Percentiles rank a stretch among this genome's conserved stretches.
Evolutionary conservation across 2,888 invertebrate species (phyloP).

Genomic region (Rosalia funebris): DNA sequence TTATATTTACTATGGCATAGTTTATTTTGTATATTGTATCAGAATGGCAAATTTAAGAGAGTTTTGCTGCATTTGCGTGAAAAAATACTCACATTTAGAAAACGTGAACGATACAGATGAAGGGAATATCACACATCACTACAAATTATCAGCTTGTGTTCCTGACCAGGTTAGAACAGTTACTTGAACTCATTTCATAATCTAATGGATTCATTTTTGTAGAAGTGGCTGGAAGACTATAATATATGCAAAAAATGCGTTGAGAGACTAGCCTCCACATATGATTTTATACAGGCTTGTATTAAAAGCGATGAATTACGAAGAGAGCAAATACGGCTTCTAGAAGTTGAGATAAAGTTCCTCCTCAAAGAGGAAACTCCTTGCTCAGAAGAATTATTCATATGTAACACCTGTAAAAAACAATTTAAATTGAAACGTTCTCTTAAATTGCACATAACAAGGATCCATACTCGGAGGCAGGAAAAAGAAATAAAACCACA

Average conservation of each 20-base stretch:
- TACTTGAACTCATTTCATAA: not conserved
- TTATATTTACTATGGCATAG: conserved; percentile 11
- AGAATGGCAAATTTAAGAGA: conserved; percentile 36
- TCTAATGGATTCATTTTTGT: conserved; percentile 26
- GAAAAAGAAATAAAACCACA: conserved; percentile 20
- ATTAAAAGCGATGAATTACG: conserved; percentile 42
- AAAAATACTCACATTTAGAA: conserved; percentile 32
- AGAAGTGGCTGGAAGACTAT: conserved; percentile 43
- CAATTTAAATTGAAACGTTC: conserved; percentile 46
- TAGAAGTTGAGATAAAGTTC: conserved; percentile 9
- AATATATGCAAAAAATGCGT: conserved; percentile 43
- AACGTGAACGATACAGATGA: conserved; percentile 36
- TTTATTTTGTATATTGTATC: conserved; percentile 11
- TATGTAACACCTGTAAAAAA: conserved; percentile 47
- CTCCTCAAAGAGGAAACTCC: conserved; percentile 13
- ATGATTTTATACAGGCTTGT: conserved; percentile 44
- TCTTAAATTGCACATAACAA: conserved; percentile 45
- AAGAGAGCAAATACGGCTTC: conserved; percentile 31
- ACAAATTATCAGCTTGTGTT: conserved; percentile 44
- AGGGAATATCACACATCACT: conserved; percentile 33
- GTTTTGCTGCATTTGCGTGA: conserved; percentile 47
- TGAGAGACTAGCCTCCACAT: conserved; percentile 38
- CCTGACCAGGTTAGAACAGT: conserved; percentile 38
- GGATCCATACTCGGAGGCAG: conserved; percentile 37
- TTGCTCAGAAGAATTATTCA: conserved; percentile 30